Conservation (phyloP, 64 coral and sea anemone species). For the Pocillopora verrucosa region DNA sequence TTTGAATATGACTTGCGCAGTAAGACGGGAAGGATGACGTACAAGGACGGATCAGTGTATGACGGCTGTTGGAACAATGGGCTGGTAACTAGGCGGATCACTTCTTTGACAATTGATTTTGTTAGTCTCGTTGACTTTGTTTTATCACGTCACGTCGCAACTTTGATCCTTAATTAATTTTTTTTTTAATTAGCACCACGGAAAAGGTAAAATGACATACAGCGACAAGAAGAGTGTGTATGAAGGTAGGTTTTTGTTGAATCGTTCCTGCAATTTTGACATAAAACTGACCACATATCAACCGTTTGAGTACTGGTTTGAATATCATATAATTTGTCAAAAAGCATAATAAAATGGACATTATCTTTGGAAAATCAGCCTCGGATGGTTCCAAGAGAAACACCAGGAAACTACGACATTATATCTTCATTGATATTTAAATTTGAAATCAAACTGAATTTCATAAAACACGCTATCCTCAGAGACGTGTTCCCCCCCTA, state of each 20-base stretch:
- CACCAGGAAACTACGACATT: too few relatives aligned
- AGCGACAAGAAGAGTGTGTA: slow-evolving; percentile 60
- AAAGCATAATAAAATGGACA: too few relatives aligned
- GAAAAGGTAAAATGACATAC: slow-evolving; percentile 76
- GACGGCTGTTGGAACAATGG: slow-evolving; percentile 80
- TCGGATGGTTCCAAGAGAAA: too few relatives aligned
- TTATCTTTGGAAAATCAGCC: too few relatives aligned
- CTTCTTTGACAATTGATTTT: neutral
- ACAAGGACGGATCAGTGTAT: slow-evolving; percentile 79
- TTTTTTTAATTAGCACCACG: slow-evolving; percentile 56
- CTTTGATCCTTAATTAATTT: neutral
- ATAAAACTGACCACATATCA: too few relatives aligned
- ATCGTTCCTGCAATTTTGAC: neutral
- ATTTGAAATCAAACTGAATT: too few relatives aligned
- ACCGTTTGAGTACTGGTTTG: neutral
- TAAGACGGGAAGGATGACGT: slow-evolving; percentile 70
- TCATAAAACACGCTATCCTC: too few relatives aligned
- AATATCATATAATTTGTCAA: too few relatives aligned
- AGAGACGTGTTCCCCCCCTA: too few relatives aligned
- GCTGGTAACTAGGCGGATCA: slow-evolving; percentile 40
- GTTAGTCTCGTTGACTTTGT: neutral
- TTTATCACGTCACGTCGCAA: neutral
- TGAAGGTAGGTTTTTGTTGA: slow-evolving; percentile 56
- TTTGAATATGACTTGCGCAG: slow-evolving; percentile 76
- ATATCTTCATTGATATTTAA: too few relatives aligned